Conservation (phyloP, 2,888 invertebrate species). For the Folsomia candida region DNA sequence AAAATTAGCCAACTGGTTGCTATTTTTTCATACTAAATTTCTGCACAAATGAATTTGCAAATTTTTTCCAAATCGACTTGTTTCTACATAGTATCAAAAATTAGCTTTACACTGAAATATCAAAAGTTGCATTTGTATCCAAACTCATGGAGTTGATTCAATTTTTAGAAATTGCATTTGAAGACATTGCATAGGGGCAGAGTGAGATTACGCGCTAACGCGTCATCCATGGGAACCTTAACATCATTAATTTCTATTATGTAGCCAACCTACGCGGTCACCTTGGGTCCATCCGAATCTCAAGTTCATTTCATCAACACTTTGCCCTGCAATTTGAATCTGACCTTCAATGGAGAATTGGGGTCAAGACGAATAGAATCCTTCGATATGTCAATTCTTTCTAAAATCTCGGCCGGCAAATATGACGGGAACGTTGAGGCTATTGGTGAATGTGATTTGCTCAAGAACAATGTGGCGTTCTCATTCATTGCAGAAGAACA, state of each 20-base stretch:
- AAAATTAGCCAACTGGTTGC: not conserved
- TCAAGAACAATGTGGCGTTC: not conserved
- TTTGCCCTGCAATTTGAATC: conserved; percentile 60
- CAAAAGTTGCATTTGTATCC: too few species aligned
- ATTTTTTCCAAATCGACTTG: too few species aligned
- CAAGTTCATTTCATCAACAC: conserved; percentile 66
- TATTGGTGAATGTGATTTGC: conserved; percentile 10
- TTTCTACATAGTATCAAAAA: too few species aligned
- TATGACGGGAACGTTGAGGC: conserved; percentile 20
- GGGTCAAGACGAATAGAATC: not conserved
- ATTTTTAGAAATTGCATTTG: too few species aligned
- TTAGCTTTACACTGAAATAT: too few species aligned
- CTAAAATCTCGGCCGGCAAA: conserved; percentile 21
- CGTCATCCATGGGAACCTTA: too few species aligned
- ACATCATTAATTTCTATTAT: conserved; percentile 4
- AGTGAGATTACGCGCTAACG: too few species aligned
- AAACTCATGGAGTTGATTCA: too few species aligned
- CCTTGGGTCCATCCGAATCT: conserved; percentile 50
- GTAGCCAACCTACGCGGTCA: conserved; percentile 49
- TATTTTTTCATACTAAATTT: too few species aligned
- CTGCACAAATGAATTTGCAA: too few species aligned
- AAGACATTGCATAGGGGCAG: too few species aligned
- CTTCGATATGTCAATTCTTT: conserved; percentile 15
- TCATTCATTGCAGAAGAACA: conserved; percentile 9
- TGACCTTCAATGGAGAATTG: not conserved